Evolutionary conservation across 2,888 invertebrate species (phyloP), one percentile per base, ranked within the genome.

Genomic region (Himalopsyche tibetana): DNA sequence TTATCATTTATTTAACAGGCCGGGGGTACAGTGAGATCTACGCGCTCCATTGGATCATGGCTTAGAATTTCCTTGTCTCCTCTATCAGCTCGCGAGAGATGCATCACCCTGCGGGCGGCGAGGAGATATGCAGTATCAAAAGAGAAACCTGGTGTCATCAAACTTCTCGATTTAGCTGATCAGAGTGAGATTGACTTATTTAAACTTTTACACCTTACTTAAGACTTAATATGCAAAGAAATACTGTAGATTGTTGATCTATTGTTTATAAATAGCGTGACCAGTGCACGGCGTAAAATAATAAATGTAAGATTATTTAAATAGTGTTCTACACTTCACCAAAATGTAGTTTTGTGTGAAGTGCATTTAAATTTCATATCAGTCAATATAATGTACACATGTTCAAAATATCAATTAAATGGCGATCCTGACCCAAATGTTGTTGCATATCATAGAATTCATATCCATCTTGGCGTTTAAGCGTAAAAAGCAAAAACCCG

Each of bases 101-200:
- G 98, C 90, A 95, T 97, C 42, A 97, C 98, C 5, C 94, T 98
- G 69, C 96, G 96, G 9, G 97, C 97, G 9, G 96, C 96, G 89
- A 94, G 97, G 89, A 96, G 96, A 0, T 95, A 97, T 90, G 96
- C 96, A 90, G 96, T 98, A 15, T 97, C 97, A 5, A 94, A 96
- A 83, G 97, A 98, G 90, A 96, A 97, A 87, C 96, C 98, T 11
- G 97, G 96, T 40, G 95, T 96, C 89, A 97, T 98, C 88, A 94
- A 95, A 74, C 94, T 99, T 74, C 96, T 96, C 89, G 99, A 99
- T 91, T 97, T 99, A 89, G 99, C 98, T 90, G 98, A 99, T 91
- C 96, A 96, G 88, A 96, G 98, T 98, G 91, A 94, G 96, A 11
- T 9, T 45, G 9, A 94, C 36, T 55, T 82, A 40, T 19, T 42